Evolutionary conservation across 1,140 invertebrate genomes (phyloP).

Genomic region (Latrodectus geometricus): DNA sequence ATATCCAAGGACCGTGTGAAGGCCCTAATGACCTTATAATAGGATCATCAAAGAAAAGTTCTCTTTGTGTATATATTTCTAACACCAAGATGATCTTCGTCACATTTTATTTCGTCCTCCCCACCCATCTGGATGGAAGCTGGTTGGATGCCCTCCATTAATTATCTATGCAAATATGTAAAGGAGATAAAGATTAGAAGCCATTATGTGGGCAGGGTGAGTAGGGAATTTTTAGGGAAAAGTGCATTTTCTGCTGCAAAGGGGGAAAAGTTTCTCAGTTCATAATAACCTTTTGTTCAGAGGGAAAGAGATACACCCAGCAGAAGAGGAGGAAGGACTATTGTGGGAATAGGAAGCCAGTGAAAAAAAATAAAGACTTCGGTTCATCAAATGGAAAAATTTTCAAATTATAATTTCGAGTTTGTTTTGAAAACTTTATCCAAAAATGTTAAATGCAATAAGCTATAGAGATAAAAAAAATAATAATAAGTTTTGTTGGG

Average conservation of each 20-base stretch:
- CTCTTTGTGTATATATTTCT: neutral
- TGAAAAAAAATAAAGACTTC: neutral
- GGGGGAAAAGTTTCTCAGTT: slow-evolving; percentile 5
- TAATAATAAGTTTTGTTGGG: neutral
- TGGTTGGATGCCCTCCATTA: neutral
- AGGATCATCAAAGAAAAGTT: neutral
- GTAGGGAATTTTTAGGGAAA: slow-evolving; percentile 17
- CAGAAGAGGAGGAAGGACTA: neutral
- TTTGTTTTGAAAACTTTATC: neutral
- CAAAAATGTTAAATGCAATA: neutral
- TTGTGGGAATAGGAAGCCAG: neutral
- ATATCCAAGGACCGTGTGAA: neutral
- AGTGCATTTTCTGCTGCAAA: neutral
- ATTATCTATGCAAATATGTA: slow-evolving; percentile 47
- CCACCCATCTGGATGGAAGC: neutral
- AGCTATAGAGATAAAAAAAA: neutral
- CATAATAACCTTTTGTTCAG: slow-evolving; percentile 12
- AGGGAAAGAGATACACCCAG: neutral
- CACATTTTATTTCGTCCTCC: neutral
- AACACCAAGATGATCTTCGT: neutral
- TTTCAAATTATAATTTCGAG: neutral
- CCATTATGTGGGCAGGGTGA: slow-evolving; percentile 10
- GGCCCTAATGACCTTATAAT: neutral
- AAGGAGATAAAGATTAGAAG: slow-evolving; percentile 37
- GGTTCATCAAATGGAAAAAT: neutral